phyloP scores from a whole-genome alignment of 2,888 invertebrate species.

The Xestobium rufovillosum region DNA sequence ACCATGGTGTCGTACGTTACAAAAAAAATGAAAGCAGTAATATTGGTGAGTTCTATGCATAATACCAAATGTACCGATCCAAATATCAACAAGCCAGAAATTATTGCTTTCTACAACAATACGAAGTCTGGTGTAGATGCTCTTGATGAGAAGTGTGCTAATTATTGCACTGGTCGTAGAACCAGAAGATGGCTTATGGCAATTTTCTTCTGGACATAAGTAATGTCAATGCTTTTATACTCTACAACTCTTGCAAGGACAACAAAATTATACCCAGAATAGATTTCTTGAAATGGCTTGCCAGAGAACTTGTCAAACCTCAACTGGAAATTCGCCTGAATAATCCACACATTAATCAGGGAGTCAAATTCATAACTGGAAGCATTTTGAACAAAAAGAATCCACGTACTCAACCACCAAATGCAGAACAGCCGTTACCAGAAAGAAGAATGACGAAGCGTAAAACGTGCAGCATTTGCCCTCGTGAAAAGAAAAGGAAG shows the following conservation, averaged over 20 bases:
- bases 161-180: conserved; percentile 15
- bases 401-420: neutral
- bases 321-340: conserved; percentile 3
- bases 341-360: too few species aligned
- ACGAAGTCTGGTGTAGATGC: conserved; percentile 23
- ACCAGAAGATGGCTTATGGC: conserved; percentile 21
- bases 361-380: too few species aligned
- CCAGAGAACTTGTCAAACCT: conserved; percentile 1
- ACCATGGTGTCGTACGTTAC: conserved; percentile 26
- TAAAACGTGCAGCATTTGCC: conserved; percentile 1
- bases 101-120: conserved; percentile 24
- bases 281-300: conserved; percentile 1
- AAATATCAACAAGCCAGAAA: conserved; percentile 26
- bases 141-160: conserved; percentile 22
- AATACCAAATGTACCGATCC: conserved; percentile 23
- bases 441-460: neutral
- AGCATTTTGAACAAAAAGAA: too few species aligned
- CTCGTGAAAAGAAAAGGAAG: neutral
- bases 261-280: neutral
- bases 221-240: conserved; percentile 3
- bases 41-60: conserved; percentile 19
- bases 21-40: conserved; percentile 20
- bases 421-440: neutral
- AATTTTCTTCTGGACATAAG: conserved; percentile 13
- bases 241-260: conserved; percentile 4